Evolutionary conservation across 2,113 vertebrate genomes (phyloP), one percentile per base, ranked within the genome.

Genomic region (Alouatta palliata): DNA sequence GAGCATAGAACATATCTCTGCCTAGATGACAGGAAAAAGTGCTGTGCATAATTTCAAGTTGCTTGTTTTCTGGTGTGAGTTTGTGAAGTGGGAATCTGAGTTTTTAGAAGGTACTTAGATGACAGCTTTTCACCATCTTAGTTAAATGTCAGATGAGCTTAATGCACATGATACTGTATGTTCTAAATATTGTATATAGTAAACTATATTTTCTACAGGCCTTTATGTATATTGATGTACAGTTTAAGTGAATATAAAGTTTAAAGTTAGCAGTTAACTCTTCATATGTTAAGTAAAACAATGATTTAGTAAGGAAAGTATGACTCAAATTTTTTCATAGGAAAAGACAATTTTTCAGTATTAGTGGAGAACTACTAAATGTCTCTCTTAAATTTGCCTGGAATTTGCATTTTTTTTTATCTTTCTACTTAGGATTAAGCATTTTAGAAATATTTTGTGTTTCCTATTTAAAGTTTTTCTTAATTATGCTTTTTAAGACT

Each of bases 241-340:
- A 91, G 13, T 82, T 90, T 92, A 73, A 96, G n/a, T 93, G 61
- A 84, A 58, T 84, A 52, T 93, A 43, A 95, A 90, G 37, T 89
- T 96, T 90, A 13, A 87, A 91, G 87, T 89, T 93, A 93, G 77
- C 76, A 95, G 94, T 96, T 95, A 97, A 96, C 84, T 93, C 27
- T 93, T 93, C 89, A 61, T 96, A 96, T 95, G 95, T 92, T 95
- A 93, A 96, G 54, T 91, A 81, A 95, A 91, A 85, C 66, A 95
- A 58, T 93, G 93, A 91, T 91, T 95, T 91, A 95, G 79, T 97
- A 87, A 93, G 95, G 89, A 96, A 97, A 96, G 75, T 87, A 84
- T 97, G 97, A 96, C 86, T 97, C 92, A 94, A 95, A 90, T 91
- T 92, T 94, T 86, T 92, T 96, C 21, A 61, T 66, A 76, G 83